Percentiles rank a stretch among this genome's conserved stretches.
Evolutionary conservation across 1,140 invertebrate species (phyloP).

Genomic region (Hylyphantes graminicola): DNA sequence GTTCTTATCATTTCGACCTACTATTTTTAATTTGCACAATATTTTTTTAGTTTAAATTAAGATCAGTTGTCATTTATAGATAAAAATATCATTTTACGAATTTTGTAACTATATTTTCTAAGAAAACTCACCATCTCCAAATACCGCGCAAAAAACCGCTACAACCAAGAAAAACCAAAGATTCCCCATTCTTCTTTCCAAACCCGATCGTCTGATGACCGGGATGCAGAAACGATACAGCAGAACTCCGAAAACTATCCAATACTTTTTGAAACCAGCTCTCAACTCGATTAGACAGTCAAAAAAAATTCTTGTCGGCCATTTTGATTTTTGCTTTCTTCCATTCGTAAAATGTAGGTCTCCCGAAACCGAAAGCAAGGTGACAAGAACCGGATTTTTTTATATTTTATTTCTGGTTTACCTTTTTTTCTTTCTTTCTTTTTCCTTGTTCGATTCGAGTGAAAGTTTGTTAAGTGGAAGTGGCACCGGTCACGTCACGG

Average conservation of each 20-base stretch:
- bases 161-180: slow-evolving; percentile 14
- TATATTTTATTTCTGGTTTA: slow-evolving; percentile 25
- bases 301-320: slow-evolving; percentile 30
- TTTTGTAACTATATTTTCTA: neutral
- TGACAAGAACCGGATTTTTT: slow-evolving; percentile 56
- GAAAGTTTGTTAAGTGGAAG: slow-evolving; percentile 30
- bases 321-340: slow-evolving; percentile 37
- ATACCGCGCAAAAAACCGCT: slow-evolving; percentile 21
- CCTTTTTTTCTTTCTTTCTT: slow-evolving; percentile 51
- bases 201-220: slow-evolving; percentile 35
- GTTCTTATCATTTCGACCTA: no score
- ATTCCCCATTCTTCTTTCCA: slow-evolving; percentile 18
- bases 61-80: no score
- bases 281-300: slow-evolving; percentile 29
- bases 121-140: slow-evolving; percentile 24
- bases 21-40: no score
- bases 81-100: no score
- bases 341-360: slow-evolving; percentile 49
- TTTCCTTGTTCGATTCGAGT: slow-evolving; percentile 12
- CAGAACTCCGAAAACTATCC: slow-evolving; percentile 54
- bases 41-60: no score
- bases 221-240: slow-evolving; percentile 30
- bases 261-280: neutral
- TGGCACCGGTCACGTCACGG: slow-evolving; percentile 39
- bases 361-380: slow-evolving; percentile 46